These are phyloP conservation scores for Endomychus coccineus DNA, from an alignment of 2,888 invertebrate species.

Conservation along the genomic window DNA sequence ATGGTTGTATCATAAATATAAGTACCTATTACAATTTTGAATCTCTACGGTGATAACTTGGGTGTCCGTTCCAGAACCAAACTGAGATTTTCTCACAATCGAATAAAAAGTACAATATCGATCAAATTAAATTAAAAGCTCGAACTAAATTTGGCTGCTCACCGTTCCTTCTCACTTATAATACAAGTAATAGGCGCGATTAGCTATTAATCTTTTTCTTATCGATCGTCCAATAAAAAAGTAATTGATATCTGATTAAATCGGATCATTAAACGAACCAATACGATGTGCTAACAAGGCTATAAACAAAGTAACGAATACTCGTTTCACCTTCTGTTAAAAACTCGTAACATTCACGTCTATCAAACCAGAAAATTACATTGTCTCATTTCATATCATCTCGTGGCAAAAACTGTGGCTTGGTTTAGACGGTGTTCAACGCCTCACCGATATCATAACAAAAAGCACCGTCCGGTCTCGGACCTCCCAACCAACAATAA, in stretches of 20 bases:
- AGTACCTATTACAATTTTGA: too few relatives aligned
- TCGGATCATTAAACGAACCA: slow-evolving; percentile 24
- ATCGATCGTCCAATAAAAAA: slow-evolving; percentile 16
- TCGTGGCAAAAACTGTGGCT: slow-evolving; percentile 24
- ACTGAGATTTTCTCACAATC: too few relatives aligned
- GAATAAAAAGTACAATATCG: too few relatives aligned
- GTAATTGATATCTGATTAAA: slow-evolving; percentile 27
- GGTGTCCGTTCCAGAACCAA: too few relatives aligned
- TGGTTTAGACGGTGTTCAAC: slow-evolving; percentile 25
- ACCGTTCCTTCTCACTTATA: too few relatives aligned
- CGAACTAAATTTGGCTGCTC: too few relatives aligned
- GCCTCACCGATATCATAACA: slow-evolving; percentile 2
- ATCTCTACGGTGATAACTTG: too few relatives aligned
- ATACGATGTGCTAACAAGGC: slow-evolving; percentile 30
- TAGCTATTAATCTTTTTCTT: slow-evolving; percentile 10
- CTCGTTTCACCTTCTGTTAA: slow-evolving; percentile 19
- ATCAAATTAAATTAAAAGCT: too few relatives aligned
- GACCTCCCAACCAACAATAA: slow-evolving; percentile 35
- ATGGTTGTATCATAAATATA: too few relatives aligned
- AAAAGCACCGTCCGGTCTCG: slow-evolving; percentile 23
- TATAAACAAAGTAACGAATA: slow-evolving; percentile 26
- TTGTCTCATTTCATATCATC: slow-evolving; percentile 38
- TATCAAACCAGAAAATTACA: slow-evolving; percentile 42
- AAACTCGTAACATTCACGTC: slow-evolving; percentile 33
- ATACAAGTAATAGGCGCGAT: slow-evolving; percentile 12